A percentile compares a stretch with the other conserved stretches of the same genome.
Conservation (phyloP, 2,113 vertebrate species). For the Rynchops niger region DNA sequence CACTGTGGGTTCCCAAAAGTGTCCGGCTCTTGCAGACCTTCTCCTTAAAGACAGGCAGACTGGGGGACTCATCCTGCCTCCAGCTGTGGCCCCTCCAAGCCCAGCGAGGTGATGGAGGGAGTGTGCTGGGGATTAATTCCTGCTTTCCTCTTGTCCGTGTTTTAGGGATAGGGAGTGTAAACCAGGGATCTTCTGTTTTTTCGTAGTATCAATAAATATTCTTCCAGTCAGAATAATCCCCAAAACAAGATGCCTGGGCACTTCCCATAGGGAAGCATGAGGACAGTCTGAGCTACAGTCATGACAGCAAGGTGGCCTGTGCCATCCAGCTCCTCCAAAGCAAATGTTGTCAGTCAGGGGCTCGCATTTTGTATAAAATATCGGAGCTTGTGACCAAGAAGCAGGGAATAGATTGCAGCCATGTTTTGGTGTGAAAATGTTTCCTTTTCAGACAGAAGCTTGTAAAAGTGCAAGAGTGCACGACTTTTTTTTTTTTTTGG, state of each 20-base stretch:
- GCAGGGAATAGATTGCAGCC: not conserved
- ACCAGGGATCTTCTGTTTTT: not conserved
- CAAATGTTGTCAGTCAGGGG: not conserved
- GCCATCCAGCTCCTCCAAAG: not conserved
- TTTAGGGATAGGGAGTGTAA: not conserved
- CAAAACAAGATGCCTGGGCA: not conserved
- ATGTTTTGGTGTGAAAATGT: rapidly evolving
- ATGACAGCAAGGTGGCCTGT: not conserved
- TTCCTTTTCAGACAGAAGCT: not conserved
- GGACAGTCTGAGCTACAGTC: not conserved
- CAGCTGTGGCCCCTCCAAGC: not conserved
- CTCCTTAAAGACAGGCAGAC: not conserved
- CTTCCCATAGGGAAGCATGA: not conserved
- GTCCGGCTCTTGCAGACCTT: not conserved
- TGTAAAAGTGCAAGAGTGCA: not conserved
- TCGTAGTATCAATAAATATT: not conserved
- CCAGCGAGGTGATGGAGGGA: not conserved
- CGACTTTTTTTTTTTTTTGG: not conserved
- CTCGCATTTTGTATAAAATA: not conserved
- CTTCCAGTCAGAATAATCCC: not conserved
- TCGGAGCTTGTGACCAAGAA: not conserved
- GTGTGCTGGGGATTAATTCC: not conserved
- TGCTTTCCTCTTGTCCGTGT: not conserved
- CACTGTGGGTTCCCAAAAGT: not conserved
- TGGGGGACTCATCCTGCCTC: not conserved